These are phyloP conservation scores for Drosophila barbarae DNA, from an alignment of 2,888 invertebrate species.

Conservation along the genomic window DNA sequence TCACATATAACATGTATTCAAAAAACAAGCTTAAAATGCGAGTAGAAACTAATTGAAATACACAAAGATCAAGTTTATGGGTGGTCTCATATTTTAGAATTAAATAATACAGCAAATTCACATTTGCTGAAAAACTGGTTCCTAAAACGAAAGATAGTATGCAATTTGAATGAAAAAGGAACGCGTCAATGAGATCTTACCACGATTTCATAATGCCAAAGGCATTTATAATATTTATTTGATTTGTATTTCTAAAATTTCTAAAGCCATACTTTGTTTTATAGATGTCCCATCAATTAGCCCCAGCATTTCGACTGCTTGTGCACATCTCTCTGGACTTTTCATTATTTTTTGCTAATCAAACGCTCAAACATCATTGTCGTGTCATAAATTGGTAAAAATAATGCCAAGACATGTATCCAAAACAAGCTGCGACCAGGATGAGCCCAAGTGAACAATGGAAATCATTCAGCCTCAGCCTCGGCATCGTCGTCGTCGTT, in stretches of 20 bases:
- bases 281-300: constrained; percentile 5
- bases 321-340: background rate
- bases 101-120: background rate
- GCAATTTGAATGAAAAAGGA: background rate
- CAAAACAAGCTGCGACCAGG: constrained; percentile 12
- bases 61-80: background rate
- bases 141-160: background rate
- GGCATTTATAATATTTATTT: background rate
- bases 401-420: constrained; percentile 9
- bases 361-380: constrained; percentile 11
- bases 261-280: no score
- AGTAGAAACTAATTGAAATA: background rate
- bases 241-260: no score
- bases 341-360: background rate
- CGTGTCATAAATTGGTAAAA: constrained; percentile 26
- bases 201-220: background rate
- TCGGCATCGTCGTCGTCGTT: constrained; percentile 4
- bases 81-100: constrained; percentile 3
- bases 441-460: constrained; percentile 26
- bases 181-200: background rate
- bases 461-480: constrained; percentile 31
- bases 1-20: background rate
- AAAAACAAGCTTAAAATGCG: background rate
- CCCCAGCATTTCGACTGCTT: no score
- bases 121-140: background rate